These are phyloP conservation scores for Meandrina meandrites DNA, from an alignment of 92 coral and sea anemone species.

Conservation along the genomic window DNA sequence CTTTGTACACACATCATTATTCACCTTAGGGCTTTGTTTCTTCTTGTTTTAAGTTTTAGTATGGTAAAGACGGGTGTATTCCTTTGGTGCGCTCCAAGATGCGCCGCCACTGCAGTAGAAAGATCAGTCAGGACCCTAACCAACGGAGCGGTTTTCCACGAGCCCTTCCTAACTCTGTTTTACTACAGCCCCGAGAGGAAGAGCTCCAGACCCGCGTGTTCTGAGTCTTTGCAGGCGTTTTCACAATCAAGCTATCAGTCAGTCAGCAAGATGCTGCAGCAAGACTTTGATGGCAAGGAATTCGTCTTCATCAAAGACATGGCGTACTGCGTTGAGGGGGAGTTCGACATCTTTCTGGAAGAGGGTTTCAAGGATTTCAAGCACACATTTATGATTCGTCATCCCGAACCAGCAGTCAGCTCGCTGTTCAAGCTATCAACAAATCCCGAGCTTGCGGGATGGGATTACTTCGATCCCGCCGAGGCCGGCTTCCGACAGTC, in stretches of 20 bases:
- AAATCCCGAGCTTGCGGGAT: slow-evolving; percentile 76
- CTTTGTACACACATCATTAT: no score
- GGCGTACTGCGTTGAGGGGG: slow-evolving; percentile 70
- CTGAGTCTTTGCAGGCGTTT: slow-evolving; percentile 16
- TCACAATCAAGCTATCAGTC: slow-evolving; percentile 33
- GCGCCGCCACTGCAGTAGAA: slow-evolving; percentile 71
- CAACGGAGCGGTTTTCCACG: slow-evolving; percentile 53
- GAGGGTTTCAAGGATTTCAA: slow-evolving; percentile 60
- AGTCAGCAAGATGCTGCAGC: slow-evolving; percentile 54
- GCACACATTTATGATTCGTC: slow-evolving; percentile 74
- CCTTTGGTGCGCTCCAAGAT: slow-evolving; percentile 75
- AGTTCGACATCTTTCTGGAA: slow-evolving; percentile 61
- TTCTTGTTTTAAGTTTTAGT: background rate
- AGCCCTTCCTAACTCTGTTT: slow-evolving; percentile 44
- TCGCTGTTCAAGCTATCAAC: slow-evolving; percentile 70
- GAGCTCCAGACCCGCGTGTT: slow-evolving; percentile 38
- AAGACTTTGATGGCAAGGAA: slow-evolving; percentile 64
- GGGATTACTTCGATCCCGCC: slow-evolving; percentile 76
- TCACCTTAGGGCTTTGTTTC: background rate
- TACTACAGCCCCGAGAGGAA: slow-evolving; percentile 56
- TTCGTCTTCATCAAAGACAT: slow-evolving; percentile 74
- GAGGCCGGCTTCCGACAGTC: slow-evolving; percentile 78
- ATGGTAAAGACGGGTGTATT: slow-evolving; percentile 37
- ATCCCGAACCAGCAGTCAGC: slow-evolving; percentile 62
- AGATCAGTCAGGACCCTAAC: slow-evolving; percentile 60